Percentiles rank a stretch among this genome's conserved stretches.
These are phyloP conservation scores for Nematolebias whitei DNA, from an alignment of 2,113 vertebrate genomes.

Conservation along the genomic window DNA sequence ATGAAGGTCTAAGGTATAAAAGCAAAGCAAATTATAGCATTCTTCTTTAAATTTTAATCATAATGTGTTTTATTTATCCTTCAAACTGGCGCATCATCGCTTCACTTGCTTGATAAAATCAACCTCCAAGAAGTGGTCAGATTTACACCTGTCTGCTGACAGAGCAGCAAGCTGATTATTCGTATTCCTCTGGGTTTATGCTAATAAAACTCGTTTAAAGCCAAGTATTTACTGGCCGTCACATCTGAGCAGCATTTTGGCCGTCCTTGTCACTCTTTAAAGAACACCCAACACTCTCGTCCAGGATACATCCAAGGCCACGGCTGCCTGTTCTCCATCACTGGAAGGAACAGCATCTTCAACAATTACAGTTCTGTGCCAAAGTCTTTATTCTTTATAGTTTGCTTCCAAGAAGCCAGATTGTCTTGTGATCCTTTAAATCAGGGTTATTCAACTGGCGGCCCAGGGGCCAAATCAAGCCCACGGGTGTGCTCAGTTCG, in stretches of 20 bases:
- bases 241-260: slow-evolving; percentile 38
- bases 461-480: too few species aligned
- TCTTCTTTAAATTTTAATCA: background rate
- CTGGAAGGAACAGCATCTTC: background rate
- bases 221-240: slow-evolving; percentile 26
- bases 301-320: slow-evolving; percentile 20
- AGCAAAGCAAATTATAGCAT: background rate
- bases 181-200: background rate
- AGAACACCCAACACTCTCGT: slow-evolving; percentile 3
- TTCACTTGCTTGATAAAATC: background rate
- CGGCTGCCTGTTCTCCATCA: background rate
- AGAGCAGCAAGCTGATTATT: background rate
- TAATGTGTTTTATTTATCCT: too few species aligned
- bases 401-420: background rate
- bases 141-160: too few species aligned
- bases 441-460: too few species aligned
- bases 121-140: too few species aligned
- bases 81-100: too few species aligned
- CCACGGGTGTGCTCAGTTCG: too few species aligned
- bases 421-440: background rate
- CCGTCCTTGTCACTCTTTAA: background rate
- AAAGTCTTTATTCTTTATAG: background rate
- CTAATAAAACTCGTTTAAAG: slow-evolving; percentile 5
- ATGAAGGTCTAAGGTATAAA: too few species aligned
- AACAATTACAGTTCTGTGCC: background rate